phyloP scores from a whole-genome alignment of 1,140 invertebrate genomes.

The Pseudomyrmex flavicornis region DNA sequence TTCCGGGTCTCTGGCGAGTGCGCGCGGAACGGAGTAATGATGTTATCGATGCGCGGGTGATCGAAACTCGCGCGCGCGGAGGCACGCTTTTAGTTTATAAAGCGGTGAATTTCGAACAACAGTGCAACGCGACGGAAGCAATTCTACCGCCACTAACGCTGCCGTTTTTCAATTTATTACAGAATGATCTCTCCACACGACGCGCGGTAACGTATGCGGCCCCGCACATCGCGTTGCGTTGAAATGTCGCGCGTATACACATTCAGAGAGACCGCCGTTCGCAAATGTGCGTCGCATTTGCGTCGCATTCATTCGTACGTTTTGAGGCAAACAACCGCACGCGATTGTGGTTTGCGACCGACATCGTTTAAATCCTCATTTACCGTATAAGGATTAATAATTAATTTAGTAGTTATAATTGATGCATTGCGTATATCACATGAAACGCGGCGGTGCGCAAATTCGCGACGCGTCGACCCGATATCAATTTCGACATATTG shows the following conservation, averaged over 20 bases:
- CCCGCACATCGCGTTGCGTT: not conserved
- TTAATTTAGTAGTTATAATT: constrained; percentile 55
- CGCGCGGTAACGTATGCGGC: constrained; percentile 15
- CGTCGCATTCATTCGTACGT: constrained; percentile 42
- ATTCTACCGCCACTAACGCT: constrained; percentile 34
- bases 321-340: constrained; percentile 28
- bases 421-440: constrained; percentile 13
- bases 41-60: constrained; percentile 30
- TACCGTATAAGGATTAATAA: constrained; percentile 60
- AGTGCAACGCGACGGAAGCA: constrained; percentile 42
- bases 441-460: not conserved
- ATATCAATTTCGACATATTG: constrained; percentile 44
- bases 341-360: constrained; percentile 13
- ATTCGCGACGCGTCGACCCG: not conserved
- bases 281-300: constrained; percentile 37
- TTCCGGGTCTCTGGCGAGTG: constrained; percentile 46
- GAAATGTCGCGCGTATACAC: not conserved
- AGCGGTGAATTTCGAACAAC: constrained; percentile 41
- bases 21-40: constrained; percentile 18
- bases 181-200: constrained; percentile 22
- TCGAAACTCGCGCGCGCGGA: not conserved
- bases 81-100: constrained; percentile 50
- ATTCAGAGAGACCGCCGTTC: not conserved
- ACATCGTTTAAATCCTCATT: constrained; percentile 53
- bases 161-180: constrained; percentile 60